These are phyloP conservation scores for Gallinago paraguaiae DNA, from an alignment of 2,113 vertebrate genomes.

Conservation along the genomic window DNA sequence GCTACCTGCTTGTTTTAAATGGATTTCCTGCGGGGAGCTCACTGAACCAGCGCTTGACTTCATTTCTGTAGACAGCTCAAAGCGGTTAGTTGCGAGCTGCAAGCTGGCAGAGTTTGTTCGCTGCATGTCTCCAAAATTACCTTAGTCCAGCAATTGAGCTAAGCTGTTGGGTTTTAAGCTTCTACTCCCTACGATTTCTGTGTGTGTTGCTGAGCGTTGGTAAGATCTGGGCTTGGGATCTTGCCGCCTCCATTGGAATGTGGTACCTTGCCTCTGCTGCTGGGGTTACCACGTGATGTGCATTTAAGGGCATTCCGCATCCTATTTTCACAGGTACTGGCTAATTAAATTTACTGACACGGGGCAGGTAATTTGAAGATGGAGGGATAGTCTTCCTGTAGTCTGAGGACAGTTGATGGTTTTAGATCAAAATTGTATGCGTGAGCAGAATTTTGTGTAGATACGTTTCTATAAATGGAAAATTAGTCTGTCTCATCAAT, in stretches of 20 bases:
- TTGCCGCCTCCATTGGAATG: rapidly evolving
- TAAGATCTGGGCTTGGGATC: neutral
- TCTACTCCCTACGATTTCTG: neutral
- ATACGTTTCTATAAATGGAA: neutral
- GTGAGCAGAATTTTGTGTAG: neutral
- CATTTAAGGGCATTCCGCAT: neutral
- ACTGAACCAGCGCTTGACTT: neutral
- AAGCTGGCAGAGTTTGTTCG: neutral
- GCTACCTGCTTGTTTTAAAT: slow-evolving; percentile 50
- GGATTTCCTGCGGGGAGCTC: slow-evolving; percentile 46
- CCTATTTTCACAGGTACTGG: neutral
- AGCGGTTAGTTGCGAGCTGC: neutral
- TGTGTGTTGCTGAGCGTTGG: neutral
- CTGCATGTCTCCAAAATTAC: neutral
- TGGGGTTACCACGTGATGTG: neutral
- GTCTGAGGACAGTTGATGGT: neutral
- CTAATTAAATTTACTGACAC: neutral
- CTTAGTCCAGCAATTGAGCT: neutral
- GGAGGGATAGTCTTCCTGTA: neutral
- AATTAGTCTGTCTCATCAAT: neutral
- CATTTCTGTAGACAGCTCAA: slow-evolving; percentile 24
- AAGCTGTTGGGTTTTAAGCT: neutral
- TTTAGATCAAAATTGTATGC: neutral
- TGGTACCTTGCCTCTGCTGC: neutral
- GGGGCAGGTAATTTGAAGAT: neutral